Conservation (phyloP, 2,113 vertebrate genomes). For the Paratilapia polleni region DNA sequence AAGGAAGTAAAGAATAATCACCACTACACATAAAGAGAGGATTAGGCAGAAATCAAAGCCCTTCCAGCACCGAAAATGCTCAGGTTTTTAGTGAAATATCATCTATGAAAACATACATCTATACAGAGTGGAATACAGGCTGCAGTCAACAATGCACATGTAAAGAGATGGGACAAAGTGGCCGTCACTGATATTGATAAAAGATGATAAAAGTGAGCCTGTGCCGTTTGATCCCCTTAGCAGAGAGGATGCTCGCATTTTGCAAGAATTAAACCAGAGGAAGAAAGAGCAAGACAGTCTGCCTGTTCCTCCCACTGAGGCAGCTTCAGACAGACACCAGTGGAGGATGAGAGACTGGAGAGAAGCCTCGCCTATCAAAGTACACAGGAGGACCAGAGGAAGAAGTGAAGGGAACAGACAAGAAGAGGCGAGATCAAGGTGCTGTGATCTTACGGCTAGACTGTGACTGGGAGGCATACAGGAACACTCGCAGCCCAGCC, state of each 20-base stretch:
- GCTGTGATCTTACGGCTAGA: conserved; percentile 59
- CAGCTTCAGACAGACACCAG: conserved; percentile 35
- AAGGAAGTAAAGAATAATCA: neutral
- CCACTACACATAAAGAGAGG: neutral
- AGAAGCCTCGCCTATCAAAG: conserved; percentile 56
- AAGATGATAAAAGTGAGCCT: conserved; percentile 3
- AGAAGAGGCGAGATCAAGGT: conserved; percentile 53
- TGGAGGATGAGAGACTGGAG: conserved; percentile 38
- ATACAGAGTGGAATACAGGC: neutral
- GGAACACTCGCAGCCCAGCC: conserved; percentile 37
- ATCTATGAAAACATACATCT: neutral
- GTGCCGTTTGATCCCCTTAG: conserved; percentile 32
- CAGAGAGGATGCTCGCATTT: conserved; percentile 22
- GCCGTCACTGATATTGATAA: neutral
- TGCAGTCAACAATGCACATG: neutral
- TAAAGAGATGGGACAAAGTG: neutral
- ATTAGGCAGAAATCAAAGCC: neutral
- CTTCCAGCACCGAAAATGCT: neutral
- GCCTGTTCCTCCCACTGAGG: conserved; percentile 37
- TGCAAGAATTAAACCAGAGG: conserved; percentile 26
- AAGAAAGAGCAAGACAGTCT: conserved; percentile 21
- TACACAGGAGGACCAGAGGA: conserved; percentile 19
- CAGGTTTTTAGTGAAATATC: neutral
- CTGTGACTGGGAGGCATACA: conserved; percentile 43
- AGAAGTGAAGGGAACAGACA: conserved; percentile 11